Evolutionary conservation across 2,797 vertebrate species (phyloP), one percentile per base, ranked within the genome.

Genomic region (Morelia viridis): DNA sequence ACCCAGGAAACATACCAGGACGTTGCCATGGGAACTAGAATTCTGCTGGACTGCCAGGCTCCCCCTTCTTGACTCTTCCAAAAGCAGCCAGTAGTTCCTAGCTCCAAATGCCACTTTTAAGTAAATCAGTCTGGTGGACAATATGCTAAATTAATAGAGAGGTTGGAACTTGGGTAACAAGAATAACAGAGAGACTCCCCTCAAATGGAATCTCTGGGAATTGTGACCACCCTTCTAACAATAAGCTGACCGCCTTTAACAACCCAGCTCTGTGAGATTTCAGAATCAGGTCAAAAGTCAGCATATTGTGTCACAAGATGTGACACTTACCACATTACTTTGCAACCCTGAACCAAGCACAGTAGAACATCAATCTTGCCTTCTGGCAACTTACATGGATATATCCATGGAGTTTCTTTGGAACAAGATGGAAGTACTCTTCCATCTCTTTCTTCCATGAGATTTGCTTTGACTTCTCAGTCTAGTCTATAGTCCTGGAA

Each of bases 1-100:
- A 94, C 94, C 95, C 94, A 92, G 95, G 96, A 95, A 96, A 96
- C 91, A 91, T 92, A 94, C 84, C 93, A 95, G 86, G 91, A 93
- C 94, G 96, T 95, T 96, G 95, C 94, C 46, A 0, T 90, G 95
- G 95, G 93, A 97, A 96, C 95, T 91, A 57, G 93, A 62, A 90
- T 93, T 92, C 89, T 12, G 62, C 92, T 92, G 96, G 96, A 94
- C 95, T 93, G 62, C 93, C 65, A 60, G 84, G 24, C 88, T 93
- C 94, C 88, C 94, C 93, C 88, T 91, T 88, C 85, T 85, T 93
- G 62, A 83, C 41, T 91, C 87, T 85, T 87, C 84, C 8, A 13
- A 86, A 61, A 62, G 24, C n/a, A 64, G 71, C 26, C 31, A 24
- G 8, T 86, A 80, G 68, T 71, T n/a, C 46, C 26, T 19, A 80